phyloP scores from a whole-genome alignment of 2,113 vertebrate genomes.

The Oenanthe melanoleuca region DNA sequence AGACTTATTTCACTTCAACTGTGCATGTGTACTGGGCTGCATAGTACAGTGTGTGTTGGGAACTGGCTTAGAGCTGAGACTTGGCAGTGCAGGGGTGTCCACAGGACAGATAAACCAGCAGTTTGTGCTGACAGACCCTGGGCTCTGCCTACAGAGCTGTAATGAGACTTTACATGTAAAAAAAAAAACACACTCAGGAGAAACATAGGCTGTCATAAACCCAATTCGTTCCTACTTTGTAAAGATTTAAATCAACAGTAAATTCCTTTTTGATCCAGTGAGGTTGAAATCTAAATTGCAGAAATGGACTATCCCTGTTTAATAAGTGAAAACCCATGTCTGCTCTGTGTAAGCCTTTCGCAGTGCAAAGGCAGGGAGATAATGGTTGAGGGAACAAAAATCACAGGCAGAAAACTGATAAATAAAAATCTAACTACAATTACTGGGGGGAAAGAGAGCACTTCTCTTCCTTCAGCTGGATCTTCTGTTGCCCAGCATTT shows the following conservation, averaged over 20 bases:
- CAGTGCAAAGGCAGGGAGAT: neutral
- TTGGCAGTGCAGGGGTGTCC: neutral
- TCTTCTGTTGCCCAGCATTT: neutral
- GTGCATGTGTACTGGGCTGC: neutral
- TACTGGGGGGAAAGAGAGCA: neutral
- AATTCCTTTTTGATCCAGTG: neutral
- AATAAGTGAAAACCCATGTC: neutral
- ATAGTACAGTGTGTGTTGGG: constrained; percentile 7
- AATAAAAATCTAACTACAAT: neutral
- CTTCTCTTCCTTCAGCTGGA: neutral
- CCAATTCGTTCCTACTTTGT: neutral
- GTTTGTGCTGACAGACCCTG: neutral
- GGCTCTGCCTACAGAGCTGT: neutral
- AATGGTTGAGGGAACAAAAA: neutral
- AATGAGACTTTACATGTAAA: neutral
- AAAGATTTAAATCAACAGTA: neutral
- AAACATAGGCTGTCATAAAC: neutral
- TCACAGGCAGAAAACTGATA: neutral
- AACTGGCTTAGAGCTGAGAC: constrained; percentile 43
- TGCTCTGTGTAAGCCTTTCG: neutral
- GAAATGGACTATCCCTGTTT: neutral
- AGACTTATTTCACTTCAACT: constrained; percentile 1
- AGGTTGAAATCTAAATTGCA: neutral
- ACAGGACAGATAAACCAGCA: constrained; percentile 2
- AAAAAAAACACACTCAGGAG: neutral